phyloP scores from a whole-genome alignment of 2,113 vertebrate genomes.

The Toxostoma redivivum region DNA sequence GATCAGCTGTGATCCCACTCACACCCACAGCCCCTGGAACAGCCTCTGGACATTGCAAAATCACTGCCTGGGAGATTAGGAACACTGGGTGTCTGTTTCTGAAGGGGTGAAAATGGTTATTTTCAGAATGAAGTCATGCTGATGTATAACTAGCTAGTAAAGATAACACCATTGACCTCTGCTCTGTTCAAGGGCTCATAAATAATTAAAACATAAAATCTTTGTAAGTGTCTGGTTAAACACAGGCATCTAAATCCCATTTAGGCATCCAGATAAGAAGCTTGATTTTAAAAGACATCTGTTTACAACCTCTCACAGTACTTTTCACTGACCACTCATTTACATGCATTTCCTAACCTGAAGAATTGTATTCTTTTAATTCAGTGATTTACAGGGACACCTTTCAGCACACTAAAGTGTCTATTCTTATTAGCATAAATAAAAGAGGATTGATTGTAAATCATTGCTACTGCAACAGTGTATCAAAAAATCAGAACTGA shows the following conservation, averaged over 20 bases:
- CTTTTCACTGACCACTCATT: not conserved
- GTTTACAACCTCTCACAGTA: not conserved
- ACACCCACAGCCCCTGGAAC: not conserved
- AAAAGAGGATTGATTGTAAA: not conserved
- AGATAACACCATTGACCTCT: not conserved
- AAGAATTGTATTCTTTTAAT: not conserved
- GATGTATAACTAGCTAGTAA: not conserved
- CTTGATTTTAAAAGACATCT: not conserved
- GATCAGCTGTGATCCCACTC: not conserved
- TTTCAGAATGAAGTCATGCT: not conserved
- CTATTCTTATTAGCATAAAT: not conserved
- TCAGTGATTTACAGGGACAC: not conserved
- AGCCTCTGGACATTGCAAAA: not conserved
- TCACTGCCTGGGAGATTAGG: not conserved
- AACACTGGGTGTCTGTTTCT: not conserved
- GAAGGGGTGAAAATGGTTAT: not conserved
- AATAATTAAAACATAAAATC: not conserved
- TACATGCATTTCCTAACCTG: not conserved
- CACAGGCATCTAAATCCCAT: not conserved
- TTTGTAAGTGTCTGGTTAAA: not conserved
- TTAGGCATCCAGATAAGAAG: not conserved
- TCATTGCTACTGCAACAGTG: not conserved
- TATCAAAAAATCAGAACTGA: not conserved
- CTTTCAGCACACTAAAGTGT: not conserved
- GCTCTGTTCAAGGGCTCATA: not conserved